Base-by-base conservation (phyloP, 2,113 vertebrate species). In the Melierax canorus region DNA sequence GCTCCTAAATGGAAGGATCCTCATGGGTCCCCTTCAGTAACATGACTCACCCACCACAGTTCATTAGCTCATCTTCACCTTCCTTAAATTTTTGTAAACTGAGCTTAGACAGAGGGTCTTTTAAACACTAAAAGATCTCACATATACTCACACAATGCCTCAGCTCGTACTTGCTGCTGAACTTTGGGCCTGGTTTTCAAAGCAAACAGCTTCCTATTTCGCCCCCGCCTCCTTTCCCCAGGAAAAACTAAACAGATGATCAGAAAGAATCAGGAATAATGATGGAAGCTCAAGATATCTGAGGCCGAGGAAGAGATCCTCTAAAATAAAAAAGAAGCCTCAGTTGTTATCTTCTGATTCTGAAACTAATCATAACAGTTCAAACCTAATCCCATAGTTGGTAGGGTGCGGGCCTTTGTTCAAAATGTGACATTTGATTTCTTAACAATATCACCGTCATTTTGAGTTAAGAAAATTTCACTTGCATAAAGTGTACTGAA, bases 181-280 rank as follows among this genome's bases (percentile, higher is more conserved):
- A 91, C 48, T 74, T 62, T 3, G 9, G 20, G 20, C 27, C 32
- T 16, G 3, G 43, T 30, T 50, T 50, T 82, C 30, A 77, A 60
- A 86, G 53, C 19, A 51, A 90, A 58, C 20, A 21, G 23, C 14
- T 78, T 29, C 12, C 6, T 62, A 15, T 73, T 77, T 34, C 9
- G 19, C 32, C 13, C 7, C 1, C 0, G 0, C 15, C 15, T 5
- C 10, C 3, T 39, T n/a, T 12, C 10, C 16, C 14, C 34, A 15
- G 12, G 34, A n/a, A 86, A 78, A 83, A 15, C 15, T 45, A 50
- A 56, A 62, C 20, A 39, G 5, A 36, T 23, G 26, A 51, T 45
- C 34, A 36, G 34, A 58, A 84, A 51, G 38, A 79, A 51, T 27
- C 22, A 16, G 22, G 8, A 64, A 36, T 79, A 58, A 74, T 55